Percentiles rank a stretch among this genome's conserved stretches.
Conservation (phyloP, 2,797 vertebrate genomes). For the Chlorospingus flavigularis region DNA sequence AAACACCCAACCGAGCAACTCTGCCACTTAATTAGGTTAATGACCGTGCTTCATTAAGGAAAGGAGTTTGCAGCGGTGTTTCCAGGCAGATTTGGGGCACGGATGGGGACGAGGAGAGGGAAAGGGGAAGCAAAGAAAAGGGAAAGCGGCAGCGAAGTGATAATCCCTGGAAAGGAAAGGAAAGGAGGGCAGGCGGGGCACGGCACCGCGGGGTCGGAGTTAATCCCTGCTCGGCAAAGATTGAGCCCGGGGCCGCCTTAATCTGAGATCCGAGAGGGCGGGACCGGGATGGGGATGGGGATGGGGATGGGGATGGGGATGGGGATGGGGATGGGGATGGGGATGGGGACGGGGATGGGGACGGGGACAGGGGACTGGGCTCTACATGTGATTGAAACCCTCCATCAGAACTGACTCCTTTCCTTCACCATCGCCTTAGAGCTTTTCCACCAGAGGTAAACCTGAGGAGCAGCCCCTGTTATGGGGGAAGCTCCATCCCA, state of each 20-base stretch:
- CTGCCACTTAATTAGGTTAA: constrained; percentile 26
- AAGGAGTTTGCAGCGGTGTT: background rate
- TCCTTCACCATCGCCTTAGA: no score
- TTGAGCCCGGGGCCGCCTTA: background rate
- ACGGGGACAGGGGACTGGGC: no score
- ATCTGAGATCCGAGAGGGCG: background rate
- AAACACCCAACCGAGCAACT: background rate
- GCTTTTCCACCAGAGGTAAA: no score
- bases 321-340: background rate
- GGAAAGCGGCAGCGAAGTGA: background rate
- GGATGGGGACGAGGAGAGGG: background rate
- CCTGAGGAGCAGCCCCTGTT: no score
- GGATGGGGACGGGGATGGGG: no score
- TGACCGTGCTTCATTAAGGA: background rate
- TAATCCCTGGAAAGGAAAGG: background rate
- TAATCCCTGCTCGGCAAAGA: constrained; percentile 18
- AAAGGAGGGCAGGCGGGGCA: background rate
- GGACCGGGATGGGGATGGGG: fast-evolving
- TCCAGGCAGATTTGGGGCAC: background rate
- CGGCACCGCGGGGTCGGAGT: fast-evolving
- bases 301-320: fast-evolving
- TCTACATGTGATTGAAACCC: no score
- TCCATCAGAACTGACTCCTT: no score
- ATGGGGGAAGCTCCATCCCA: no score
- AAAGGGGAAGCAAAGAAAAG: background rate